phyloP scores from a whole-genome alignment of 2,797 vertebrate species.

The Paedocypris micromegethes region DNA sequence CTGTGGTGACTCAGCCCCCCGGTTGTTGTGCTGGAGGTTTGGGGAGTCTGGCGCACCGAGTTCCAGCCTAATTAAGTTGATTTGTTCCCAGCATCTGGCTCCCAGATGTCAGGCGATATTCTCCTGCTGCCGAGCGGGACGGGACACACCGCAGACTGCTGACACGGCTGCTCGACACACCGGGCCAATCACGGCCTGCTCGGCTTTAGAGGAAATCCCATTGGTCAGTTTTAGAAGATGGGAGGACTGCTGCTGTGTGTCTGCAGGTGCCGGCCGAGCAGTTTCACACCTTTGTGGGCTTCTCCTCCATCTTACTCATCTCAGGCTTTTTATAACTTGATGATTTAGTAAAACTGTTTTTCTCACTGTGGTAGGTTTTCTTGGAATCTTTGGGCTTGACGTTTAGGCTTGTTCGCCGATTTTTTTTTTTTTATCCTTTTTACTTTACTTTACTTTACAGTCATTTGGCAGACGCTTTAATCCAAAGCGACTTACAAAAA shows the following conservation, averaged over 20 bases:
- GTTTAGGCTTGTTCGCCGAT: too few species aligned
- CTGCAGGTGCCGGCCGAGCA: slow-evolving; percentile 13
- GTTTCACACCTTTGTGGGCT: not conserved
- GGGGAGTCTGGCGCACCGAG: slow-evolving; percentile 44
- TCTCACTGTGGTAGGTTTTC: too few species aligned
- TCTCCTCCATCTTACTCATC: too few species aligned
- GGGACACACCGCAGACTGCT: slow-evolving; percentile 33
- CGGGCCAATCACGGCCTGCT: not conserved
- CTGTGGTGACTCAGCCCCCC: slow-evolving; percentile 36
- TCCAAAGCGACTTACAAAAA: too few species aligned
- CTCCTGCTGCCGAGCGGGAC: slow-evolving; percentile 31
- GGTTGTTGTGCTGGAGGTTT: slow-evolving; percentile 41
- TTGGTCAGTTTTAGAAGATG: slow-evolving; percentile 39
- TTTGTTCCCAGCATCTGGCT: slow-evolving; percentile 55
- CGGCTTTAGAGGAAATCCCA: not conserved
- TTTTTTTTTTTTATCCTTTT: too few species aligned
- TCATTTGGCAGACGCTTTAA: too few species aligned
- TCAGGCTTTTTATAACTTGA: too few species aligned
- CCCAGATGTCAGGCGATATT: slow-evolving; percentile 50
- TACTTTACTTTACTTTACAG: too few species aligned
- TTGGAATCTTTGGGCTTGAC: too few species aligned
- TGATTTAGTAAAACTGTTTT: too few species aligned
- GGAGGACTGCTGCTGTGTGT: slow-evolving; percentile 3
- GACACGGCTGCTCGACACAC: slow-evolving; percentile 9
- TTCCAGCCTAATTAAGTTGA: slow-evolving; percentile 54